These are phyloP conservation scores for Sebastes diaconus DNA, from an alignment of 2,797 vertebrate genomes.

Conservation along the genomic window DNA sequence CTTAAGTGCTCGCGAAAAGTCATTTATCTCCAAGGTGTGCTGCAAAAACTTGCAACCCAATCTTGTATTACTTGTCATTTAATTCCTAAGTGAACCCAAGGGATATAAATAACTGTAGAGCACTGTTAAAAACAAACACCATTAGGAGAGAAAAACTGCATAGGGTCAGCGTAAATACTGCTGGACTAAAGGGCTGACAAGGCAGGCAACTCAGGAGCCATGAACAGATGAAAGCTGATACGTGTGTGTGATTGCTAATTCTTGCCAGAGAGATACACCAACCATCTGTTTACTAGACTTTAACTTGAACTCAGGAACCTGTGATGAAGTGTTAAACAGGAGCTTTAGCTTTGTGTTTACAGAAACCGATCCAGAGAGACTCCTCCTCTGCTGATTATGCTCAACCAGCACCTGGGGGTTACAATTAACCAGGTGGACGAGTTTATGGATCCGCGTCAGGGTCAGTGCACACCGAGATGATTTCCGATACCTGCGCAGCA, in stretches of 20 bases:
- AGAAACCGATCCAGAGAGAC: background rate
- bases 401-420: constrained; percentile 3
- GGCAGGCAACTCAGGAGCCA: constrained; percentile 43
- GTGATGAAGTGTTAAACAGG: background rate
- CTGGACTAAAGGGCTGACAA: constrained; percentile 58
- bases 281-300: constrained; percentile 5
- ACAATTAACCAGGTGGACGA: background rate
- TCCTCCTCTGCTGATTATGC: background rate
- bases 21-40: constrained; percentile 1
- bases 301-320: background rate
- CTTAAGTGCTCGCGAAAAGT: constrained; percentile 4
- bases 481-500: constrained; percentile 12
- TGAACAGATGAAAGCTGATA: constrained; percentile 42
- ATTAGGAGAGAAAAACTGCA: constrained; percentile 53
- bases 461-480: constrained; percentile 19
- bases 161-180: constrained; percentile 56
- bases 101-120: constrained; percentile 19
- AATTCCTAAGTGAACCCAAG: constrained; percentile 27
- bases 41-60: background rate
- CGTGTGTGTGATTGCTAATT: constrained; percentile 23
- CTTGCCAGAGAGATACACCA: background rate
- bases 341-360: background rate
- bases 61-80: constrained; percentile 42
- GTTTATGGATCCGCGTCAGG: constrained; percentile 32
- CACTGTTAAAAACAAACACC: constrained; percentile 55